phyloP scores from a whole-genome alignment of 1,140 invertebrate genomes.

The Caenorhabditis briggsae region DNA sequence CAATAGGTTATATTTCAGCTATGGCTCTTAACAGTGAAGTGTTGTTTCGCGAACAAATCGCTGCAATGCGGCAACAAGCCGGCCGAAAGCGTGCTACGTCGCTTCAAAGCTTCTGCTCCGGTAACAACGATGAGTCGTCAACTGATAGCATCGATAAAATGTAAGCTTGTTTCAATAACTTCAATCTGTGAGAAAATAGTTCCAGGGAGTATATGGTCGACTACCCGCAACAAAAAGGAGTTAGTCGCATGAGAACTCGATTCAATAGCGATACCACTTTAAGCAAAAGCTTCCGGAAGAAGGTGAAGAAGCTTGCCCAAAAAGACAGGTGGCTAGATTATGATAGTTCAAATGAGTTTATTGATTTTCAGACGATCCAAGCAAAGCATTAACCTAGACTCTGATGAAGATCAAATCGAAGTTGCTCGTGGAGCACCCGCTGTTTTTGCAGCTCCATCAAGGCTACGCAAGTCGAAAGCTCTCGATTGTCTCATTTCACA shows the following conservation, averaged over 20 bases:
- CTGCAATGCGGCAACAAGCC: neutral
- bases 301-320: slow-evolving; percentile 54
- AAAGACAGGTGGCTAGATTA: slow-evolving; percentile 33
- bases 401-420: slow-evolving; percentile 15
- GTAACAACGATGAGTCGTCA: slow-evolving; percentile 17
- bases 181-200: neutral
- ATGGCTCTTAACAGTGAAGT: slow-evolving; percentile 33
- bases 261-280: slow-evolving; percentile 29
- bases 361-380: neutral
- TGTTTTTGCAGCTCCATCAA: slow-evolving; percentile 21
- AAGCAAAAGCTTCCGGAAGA: slow-evolving; percentile 54
- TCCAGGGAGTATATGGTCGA: slow-evolving; percentile 1
- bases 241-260: slow-evolving; percentile 12
- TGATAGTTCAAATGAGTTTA: neutral
- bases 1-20: neutral
- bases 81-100: slow-evolving; percentile 4
- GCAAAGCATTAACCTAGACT: neutral
- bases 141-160: slow-evolving; percentile 16
- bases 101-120: slow-evolving; percentile 54
- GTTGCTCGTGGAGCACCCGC: neutral
- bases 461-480: slow-evolving; percentile 28
- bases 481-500: slow-evolving; percentile 4
- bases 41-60: slow-evolving; percentile 25
- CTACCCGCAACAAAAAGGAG: slow-evolving; percentile 36
- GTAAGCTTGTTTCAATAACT: neutral